Evolutionary conservation across 2,797 vertebrate species (phyloP).

Genomic region (Carapus acus): DNA sequence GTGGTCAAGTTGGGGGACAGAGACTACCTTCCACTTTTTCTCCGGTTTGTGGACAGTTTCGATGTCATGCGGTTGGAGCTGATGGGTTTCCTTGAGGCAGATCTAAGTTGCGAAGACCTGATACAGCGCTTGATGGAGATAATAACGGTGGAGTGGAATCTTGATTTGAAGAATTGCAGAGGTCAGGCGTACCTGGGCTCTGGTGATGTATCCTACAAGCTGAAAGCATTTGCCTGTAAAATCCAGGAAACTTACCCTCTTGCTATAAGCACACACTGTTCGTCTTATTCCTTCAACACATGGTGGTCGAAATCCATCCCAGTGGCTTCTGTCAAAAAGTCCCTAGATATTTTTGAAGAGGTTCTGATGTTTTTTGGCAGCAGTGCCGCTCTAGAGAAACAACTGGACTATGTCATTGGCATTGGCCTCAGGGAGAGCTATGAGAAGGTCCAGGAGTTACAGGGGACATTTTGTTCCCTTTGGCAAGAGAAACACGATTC

Average conservation of each 20-base stretch:
- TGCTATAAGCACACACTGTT: conserved; percentile 78
- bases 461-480: conserved; percentile 70
- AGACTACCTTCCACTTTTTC: conserved; percentile 73
- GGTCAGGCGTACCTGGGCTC: conserved; percentile 79
- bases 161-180: conserved; percentile 75
- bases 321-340: conserved; percentile 70
- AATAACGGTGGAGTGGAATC: conserved; percentile 69
- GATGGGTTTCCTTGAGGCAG: conserved; percentile 73
- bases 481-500: conserved; percentile 79
- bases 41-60: conserved; percentile 78
- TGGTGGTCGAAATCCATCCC: conserved; percentile 80
- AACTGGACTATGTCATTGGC: conserved; percentile 74
- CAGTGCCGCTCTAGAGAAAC: conserved; percentile 65
- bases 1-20: conserved; percentile 67
- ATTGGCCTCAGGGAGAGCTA: conserved; percentile 75
- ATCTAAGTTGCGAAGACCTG: conserved; percentile 70
- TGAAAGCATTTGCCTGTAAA: conserved; percentile 79
- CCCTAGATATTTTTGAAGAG: conserved; percentile 74
- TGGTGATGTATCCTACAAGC: conserved; percentile 74
- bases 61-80: conserved; percentile 78
- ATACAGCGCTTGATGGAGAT: conserved; percentile 66
- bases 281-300: conserved; percentile 78
- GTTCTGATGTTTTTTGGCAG: conserved; percentile 73
- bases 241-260: conserved; percentile 77
- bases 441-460: conserved; percentile 76